phyloP scores from a whole-genome alignment of 2,797 vertebrate genomes.

The Antennarius maculatus region DNA sequence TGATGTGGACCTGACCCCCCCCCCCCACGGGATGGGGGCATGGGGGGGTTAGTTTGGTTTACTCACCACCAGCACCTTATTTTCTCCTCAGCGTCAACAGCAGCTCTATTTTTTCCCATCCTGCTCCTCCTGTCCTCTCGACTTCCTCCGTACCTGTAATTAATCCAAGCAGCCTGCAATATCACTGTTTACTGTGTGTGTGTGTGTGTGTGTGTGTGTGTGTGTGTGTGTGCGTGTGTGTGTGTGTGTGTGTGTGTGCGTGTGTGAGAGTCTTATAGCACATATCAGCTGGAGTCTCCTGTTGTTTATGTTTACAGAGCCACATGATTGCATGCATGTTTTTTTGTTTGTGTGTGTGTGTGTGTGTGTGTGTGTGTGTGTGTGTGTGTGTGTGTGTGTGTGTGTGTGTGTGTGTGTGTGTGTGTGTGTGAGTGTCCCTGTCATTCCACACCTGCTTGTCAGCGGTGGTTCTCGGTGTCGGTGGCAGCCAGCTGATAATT shows the following conservation, averaged over 20 bases:
- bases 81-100: too few relatives aligned
- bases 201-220: slow-evolving; percentile 1
- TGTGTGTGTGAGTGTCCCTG: slow-evolving; percentile 4
- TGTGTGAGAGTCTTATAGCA: slow-evolving; percentile 33
- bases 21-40: too few relatives aligned
- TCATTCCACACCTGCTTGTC: slow-evolving; percentile 65
- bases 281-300: slow-evolving; percentile 44
- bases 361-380: slow-evolving; percentile 1
- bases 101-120: background rate
- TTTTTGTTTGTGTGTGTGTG: slow-evolving; percentile 4
- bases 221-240: slow-evolving; percentile 1
- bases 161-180: slow-evolving; percentile 53
- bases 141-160: slow-evolving; percentile 55
- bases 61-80: too few relatives aligned
- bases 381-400: slow-evolving; percentile 1
- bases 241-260: background rate
- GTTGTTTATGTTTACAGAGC: slow-evolving; percentile 24
- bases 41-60: too few relatives aligned
- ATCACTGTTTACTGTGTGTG: slow-evolving; percentile 48
- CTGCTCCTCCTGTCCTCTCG: slow-evolving; percentile 9
- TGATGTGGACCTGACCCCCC: too few relatives aligned
- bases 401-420: slow-evolving; percentile 7
- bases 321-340: too few relatives aligned
- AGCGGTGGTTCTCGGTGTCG: slow-evolving; percentile 45
- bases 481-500: slow-evolving; percentile 62